Base-by-base conservation (phyloP, 2,888 invertebrate species). In the Pecten maximus region DNA sequence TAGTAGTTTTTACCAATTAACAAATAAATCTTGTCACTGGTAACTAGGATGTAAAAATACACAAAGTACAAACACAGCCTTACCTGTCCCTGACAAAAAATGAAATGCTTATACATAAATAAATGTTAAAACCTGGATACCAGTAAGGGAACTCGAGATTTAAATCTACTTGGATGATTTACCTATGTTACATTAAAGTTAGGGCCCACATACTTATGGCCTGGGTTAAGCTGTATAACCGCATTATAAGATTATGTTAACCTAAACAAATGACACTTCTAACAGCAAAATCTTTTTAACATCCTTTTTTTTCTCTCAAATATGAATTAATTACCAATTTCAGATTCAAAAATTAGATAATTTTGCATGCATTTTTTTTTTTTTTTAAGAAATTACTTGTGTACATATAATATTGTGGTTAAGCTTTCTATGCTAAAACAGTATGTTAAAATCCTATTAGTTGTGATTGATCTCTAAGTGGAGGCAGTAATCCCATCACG, bases 181-280 rank as follows among this genome's bases (percentile, higher is more conserved):
- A 74, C 74, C 74, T 74, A 35, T 74, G 74, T 74, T 28, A 74
- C 74, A 74, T 74, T 35, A 74, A 28, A 74, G 74, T 74, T 74
- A 28, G 23, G 35, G 74, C 35, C 74, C 10, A 2, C 35, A 74
- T 35, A 35, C 23, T 74, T 74, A 74, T 35, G 74, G 0, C 74
- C 74, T 12, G 28, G 15, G 74, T 35, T 35, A 74, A 74, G 74
- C 74, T 35, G 74, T 74, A 23, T 23, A 16, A 60, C 60, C 23
- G 23, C 23, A n/a, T 8, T 2, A 23, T 2, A 60, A n/a, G 60
- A 60, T 60, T 60, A 60, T 60, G 23, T 60, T 16, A 60, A 12
- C 74, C 35, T 74, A 28, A 28, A 74, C 6, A 35, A 74, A 74
- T 28, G 3, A 2, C 28, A 28, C 0, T 28, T 28, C 23, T 74